Evolutionary conservation across 2,888 invertebrate genomes (phyloP).

Genomic region (Rhyacophila evoluta): DNA sequence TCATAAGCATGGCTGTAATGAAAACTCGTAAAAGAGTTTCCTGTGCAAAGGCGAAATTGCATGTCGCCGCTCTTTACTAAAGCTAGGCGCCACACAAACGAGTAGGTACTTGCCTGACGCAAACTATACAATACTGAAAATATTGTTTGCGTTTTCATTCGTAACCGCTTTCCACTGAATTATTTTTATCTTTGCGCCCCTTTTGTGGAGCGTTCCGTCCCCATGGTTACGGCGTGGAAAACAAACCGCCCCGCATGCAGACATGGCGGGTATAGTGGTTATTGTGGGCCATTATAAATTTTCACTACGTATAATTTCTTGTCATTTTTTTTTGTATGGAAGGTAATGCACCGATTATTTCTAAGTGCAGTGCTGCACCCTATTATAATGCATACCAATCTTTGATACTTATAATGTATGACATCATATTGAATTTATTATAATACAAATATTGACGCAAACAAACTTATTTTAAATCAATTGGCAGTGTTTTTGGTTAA

Average conservation of each 20-base stretch:
- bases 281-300: neutral
- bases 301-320: too few species aligned
- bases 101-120: neutral
- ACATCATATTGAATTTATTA: too few species aligned
- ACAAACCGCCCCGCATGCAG: constrained; percentile 37
- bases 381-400: too few species aligned
- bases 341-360: too few species aligned
- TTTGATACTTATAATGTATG: too few species aligned
- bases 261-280: neutral
- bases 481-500: too few species aligned
- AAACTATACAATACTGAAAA: neutral
- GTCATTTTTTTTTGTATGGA: too few species aligned
- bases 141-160: constrained; percentile 20
- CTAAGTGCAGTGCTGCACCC: too few species aligned
- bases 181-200: neutral
- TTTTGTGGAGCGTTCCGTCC: constrained; percentile 23
- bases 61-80: neutral
- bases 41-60: neutral
- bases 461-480: too few species aligned
- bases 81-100: neutral
- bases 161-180: constrained; percentile 30
- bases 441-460: too few species aligned
- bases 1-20: neutral
- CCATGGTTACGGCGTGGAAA: constrained; percentile 40
- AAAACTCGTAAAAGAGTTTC: neutral